Evolutionary conservation across 2,888 invertebrate genomes (phyloP).

Genomic region (Rhingia campestris): DNA sequence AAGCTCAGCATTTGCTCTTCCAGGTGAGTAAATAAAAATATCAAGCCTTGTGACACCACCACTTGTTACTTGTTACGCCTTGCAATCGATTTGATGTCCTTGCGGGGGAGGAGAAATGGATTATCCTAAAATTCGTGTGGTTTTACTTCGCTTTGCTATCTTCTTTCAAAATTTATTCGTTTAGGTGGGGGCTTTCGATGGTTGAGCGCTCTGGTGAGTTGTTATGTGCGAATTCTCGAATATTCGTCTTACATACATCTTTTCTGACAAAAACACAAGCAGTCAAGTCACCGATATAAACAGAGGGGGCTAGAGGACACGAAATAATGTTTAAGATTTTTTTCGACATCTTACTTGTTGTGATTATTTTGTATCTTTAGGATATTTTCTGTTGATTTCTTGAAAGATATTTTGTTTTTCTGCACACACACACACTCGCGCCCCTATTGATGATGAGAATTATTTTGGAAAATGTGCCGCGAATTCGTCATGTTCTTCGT

Average conservation of each 20-base stretch:
- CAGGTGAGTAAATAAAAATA: conserved; percentile 79
- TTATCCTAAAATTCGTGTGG: conserved; percentile 30
- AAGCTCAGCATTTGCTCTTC: conserved; percentile 79
- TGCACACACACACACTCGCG: conserved; percentile 1
- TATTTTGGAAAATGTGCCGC: conserved; percentile 53
- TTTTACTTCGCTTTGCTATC: conserved; percentile 14
- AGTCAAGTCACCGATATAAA: conserved; percentile 15
- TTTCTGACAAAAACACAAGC: conserved; percentile 26
- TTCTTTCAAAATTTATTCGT: conserved; percentile 50
- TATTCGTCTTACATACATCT: conserved; percentile 13
- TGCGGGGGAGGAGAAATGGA: conserved; percentile 26
- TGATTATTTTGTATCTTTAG: conserved; percentile 9
- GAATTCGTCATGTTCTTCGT: conserved; percentile 5
- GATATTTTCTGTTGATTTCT: not conserved
- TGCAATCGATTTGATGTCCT: conserved; percentile 59
- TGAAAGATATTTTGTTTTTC: conserved; percentile 1
- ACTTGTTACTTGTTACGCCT: conserved; percentile 17
- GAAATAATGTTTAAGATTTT: not conserved
- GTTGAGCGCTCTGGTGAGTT: conserved; percentile 61
- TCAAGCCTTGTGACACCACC: conserved; percentile 30
- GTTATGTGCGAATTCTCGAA: conserved; percentile 51
- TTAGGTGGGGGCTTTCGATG: conserved; percentile 28
- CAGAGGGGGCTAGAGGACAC: not conserved
- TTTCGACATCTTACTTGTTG: not conserved
- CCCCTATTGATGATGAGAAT: not conserved